Evolutionary conservation across 2,888 invertebrate species (phyloP).

Genomic region (Phengaris arion): DNA sequence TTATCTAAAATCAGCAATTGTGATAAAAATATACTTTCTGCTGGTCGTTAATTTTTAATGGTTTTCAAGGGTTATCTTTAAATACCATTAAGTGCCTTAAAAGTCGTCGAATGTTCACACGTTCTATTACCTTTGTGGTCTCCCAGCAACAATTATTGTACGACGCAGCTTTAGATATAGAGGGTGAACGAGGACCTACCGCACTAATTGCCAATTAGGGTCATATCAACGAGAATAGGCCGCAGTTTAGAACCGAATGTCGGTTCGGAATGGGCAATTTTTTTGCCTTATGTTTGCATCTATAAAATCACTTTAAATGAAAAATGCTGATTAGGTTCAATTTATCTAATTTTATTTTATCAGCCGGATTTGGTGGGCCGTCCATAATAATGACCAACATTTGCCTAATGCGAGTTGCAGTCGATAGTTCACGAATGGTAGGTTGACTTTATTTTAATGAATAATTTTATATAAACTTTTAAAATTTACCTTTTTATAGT

Average conservation of each 20-base stretch:
- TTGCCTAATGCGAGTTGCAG: neutral
- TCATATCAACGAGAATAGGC: constrained; percentile 26
- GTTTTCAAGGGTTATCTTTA: neutral
- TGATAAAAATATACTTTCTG: neutral
- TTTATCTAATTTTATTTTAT: constrained; percentile 6
- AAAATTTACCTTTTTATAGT: neutral
- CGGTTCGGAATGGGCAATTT: neutral
- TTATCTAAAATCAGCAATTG: neutral
- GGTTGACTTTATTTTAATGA: neutral
- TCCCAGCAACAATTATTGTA: constrained; percentile 2
- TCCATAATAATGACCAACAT: neutral
- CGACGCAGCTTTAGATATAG: constrained; percentile 24
- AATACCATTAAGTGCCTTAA: neutral
- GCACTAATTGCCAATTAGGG: constrained; percentile 32
- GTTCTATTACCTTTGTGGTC: constrained; percentile 20
- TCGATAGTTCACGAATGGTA: no score
- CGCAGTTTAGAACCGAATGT: constrained; percentile 14
- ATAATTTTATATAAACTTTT: neutral
- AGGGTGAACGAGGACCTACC: constrained; percentile 14
- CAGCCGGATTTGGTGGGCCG: neutral
- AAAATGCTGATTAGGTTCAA: neutral
- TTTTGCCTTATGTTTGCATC: neutral
- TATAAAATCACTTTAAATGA: constrained; percentile 16
- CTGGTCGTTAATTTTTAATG: neutral
- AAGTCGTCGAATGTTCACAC: constrained; percentile 13